phyloP scores from a whole-genome alignment of 2,888 invertebrate genomes.

The Branchellion lobata region DNA sequence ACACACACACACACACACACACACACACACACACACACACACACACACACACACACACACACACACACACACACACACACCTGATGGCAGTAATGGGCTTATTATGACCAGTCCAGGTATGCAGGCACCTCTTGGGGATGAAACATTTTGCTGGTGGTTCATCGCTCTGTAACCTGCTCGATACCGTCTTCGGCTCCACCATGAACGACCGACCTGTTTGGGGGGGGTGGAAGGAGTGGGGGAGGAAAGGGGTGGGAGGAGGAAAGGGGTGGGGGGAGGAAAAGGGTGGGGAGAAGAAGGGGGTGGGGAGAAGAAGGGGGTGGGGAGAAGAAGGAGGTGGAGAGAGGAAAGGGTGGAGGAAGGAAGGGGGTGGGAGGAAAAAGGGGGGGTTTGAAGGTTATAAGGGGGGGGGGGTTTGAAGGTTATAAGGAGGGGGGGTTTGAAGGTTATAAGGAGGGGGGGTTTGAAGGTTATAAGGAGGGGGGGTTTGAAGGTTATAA shows the following conservation, averaged over 20 bases:
- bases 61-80: neutral
- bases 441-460: too few species aligned
- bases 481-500: too few species aligned
- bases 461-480: too few species aligned
- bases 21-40: too few species aligned
- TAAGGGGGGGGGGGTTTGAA: too few species aligned
- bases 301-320: neutral
- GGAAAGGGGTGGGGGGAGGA: neutral
- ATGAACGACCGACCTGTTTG: constrained; percentile 81
- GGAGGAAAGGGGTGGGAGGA: neutral
- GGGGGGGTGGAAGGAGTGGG: neutral
- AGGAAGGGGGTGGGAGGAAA: neutral
- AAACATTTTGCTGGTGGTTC: constrained; percentile 92
- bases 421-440: too few species aligned
- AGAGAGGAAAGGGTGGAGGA: neutral
- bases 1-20: too few species aligned
- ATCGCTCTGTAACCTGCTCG: constrained; percentile 80
- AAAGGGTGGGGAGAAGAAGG: neutral
- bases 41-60: too few species aligned
- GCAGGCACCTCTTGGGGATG: constrained; percentile 89
- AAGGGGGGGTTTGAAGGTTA: neutral
- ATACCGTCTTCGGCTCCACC: constrained; percentile 87
- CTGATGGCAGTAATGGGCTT: constrained; percentile 87
- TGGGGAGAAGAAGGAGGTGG: neutral
- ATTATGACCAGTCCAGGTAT: constrained; percentile 94